phyloP scores from a whole-genome alignment of 2,113 vertebrate genomes.

The Paralichthys olivaceus region DNA sequence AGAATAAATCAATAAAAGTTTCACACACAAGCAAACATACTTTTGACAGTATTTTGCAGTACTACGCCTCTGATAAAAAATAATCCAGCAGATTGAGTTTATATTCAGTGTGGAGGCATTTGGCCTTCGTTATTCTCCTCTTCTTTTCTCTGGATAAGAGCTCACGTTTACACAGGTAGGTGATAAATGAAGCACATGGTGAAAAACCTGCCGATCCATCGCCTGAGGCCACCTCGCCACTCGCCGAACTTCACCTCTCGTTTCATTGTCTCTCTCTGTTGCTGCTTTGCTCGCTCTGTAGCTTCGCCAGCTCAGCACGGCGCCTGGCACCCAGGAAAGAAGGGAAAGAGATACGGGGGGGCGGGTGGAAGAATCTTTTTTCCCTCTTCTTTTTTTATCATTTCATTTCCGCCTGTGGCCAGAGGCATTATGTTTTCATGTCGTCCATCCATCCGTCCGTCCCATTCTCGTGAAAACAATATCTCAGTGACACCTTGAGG shows the following conservation, averaged over 20 bases:
- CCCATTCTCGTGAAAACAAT: too few relatives aligned
- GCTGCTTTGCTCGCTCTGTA: constrained; percentile 34
- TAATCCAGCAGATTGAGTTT: constrained; percentile 20
- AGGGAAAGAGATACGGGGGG: constrained; percentile 9
- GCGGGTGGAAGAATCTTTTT: constrained; percentile 8
- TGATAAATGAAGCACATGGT: constrained; percentile 2
- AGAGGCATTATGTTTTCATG: too few relatives aligned
- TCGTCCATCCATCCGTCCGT: too few relatives aligned
- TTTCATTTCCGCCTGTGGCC: constrained; percentile 1
- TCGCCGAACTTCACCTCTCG: constrained; percentile 43
- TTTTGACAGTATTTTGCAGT: constrained; percentile 27
- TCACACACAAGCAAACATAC: background rate
- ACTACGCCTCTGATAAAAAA: constrained; percentile 30
- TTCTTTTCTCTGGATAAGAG: background rate
- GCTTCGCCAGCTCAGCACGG: constrained; percentile 43
- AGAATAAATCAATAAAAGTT: constrained; percentile 56
- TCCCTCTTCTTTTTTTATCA: constrained; percentile 15
- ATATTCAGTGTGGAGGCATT: constrained; percentile 19
- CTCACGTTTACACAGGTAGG: background rate
- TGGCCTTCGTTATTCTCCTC: background rate
- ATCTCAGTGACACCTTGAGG: too few relatives aligned
- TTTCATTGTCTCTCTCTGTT: constrained; percentile 41
- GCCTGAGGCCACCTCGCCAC: constrained; percentile 51
- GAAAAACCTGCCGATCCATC: constrained; percentile 21
- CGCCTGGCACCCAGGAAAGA: constrained; percentile 29